A percentile compares a stretch with the other conserved stretches of the same genome.
Evolutionary conservation across 2,797 vertebrate genomes (phyloP).

Genomic region (Amblyraja radiata): DNA sequence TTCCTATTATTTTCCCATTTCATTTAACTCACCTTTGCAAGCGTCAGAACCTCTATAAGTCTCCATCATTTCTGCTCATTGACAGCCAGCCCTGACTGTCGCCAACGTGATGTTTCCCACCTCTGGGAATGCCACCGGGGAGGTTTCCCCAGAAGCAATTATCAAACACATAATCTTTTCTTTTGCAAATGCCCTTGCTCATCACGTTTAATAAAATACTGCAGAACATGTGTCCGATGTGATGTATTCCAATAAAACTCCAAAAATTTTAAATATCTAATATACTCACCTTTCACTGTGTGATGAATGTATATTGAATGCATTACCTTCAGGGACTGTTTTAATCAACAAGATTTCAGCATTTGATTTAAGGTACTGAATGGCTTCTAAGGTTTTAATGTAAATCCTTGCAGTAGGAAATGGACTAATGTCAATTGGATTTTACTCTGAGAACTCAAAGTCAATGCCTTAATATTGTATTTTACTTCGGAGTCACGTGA

Average conservation of each 20-base stretch:
- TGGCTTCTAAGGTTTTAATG: not conserved
- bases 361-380: not conserved
- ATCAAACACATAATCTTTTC: constrained; percentile 12
- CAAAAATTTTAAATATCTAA: not conserved
- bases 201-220: not conserved
- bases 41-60: not conserved
- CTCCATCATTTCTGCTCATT: not conserved
- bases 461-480: not conserved
- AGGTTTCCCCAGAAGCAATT: constrained; percentile 8
- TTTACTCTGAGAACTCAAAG: not conserved
- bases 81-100: not conserved
- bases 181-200: not conserved
- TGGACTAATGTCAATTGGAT: not conserved
- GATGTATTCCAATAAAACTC: constrained; percentile 3
- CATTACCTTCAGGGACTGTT: not conserved
- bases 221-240: not conserved
- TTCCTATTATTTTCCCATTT: not conserved
- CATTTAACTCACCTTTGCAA: not conserved
- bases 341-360: not conserved
- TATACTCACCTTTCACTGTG: not conserved
- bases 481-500: too few relatives aligned
- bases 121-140: not conserved
- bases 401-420: not conserved
- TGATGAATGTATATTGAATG: not conserved
- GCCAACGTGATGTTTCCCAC: not conserved